phyloP scores from a whole-genome alignment of 1,140 invertebrate genomes.

The Lepidurus packardi region DNA sequence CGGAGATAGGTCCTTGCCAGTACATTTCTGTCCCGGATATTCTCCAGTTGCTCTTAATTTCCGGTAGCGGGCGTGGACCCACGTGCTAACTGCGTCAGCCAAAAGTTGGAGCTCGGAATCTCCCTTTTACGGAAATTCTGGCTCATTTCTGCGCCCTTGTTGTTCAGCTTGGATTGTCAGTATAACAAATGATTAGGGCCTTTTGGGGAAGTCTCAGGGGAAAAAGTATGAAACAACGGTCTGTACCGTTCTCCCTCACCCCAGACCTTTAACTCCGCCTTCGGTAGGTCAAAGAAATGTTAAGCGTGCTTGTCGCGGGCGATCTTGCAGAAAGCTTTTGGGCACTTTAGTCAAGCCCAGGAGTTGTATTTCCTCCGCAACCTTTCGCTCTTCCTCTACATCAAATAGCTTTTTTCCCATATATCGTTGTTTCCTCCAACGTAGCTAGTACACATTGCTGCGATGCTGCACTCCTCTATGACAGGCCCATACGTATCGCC shows the following conservation, averaged over 20 bases:
- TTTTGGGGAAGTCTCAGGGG: not conserved
- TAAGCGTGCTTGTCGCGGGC: slow-evolving; percentile 1
- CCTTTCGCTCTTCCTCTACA: not conserved
- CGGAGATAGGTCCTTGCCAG: not conserved
- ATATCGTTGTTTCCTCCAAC: not conserved
- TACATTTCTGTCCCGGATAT: not conserved
- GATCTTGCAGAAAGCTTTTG: slow-evolving; percentile 9
- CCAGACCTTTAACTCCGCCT: not conserved
- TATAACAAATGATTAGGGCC: not conserved
- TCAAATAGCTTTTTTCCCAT: not conserved
- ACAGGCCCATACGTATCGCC: not conserved
- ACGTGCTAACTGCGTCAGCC: no score
- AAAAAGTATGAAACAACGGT: no score
- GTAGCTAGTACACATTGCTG: not conserved
- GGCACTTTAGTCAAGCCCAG: not conserved
- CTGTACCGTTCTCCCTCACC: no score
- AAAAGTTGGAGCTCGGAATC: no score
- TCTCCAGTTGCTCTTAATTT: not conserved
- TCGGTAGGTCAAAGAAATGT: not conserved
- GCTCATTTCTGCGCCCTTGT: not conserved
- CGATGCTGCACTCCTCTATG: not conserved
- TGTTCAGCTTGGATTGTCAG: not conserved
- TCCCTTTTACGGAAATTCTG: not conserved
- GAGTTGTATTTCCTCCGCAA: not conserved
- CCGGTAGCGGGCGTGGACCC: not conserved